phyloP scores from a whole-genome alignment of 2,797 vertebrate species.

The Enteromius mattozi region DNA sequence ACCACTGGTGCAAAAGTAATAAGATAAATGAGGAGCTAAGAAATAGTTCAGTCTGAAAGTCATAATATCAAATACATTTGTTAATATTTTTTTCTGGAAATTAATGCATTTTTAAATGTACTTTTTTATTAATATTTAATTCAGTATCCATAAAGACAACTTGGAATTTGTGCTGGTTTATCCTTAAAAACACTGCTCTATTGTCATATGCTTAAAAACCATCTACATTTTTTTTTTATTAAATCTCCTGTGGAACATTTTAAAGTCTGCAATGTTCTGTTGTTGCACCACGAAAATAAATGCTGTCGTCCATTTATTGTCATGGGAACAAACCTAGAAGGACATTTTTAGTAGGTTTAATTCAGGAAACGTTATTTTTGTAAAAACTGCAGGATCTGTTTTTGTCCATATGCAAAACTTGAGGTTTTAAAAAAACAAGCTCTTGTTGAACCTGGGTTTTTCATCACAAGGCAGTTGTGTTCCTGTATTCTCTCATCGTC shows the following conservation, averaged over 20 bases:
- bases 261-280: not conserved
- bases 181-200: constrained; percentile 1
- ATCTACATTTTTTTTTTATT: constrained; percentile 11
- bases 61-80: constrained; percentile 12
- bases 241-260: not conserved
- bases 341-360: constrained; percentile 46
- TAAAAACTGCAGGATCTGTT: constrained; percentile 31
- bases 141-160: not conserved
- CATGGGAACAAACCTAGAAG: constrained; percentile 32
- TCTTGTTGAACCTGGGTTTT: constrained; percentile 25
- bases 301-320: constrained; percentile 40
- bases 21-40: constrained; percentile 75
- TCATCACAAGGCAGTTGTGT: constrained; percentile 50
- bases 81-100: not conserved
- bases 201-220: not conserved
- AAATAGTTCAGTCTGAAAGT: constrained; percentile 80
- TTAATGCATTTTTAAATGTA: not conserved
- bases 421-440: not conserved
- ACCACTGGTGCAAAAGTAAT: constrained; percentile 82
- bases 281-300: constrained; percentile 59
- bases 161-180: not conserved
- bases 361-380: constrained; percentile 52
- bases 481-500: constrained; percentile 31
- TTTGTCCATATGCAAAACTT: constrained; percentile 40
- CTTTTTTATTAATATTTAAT: not conserved